Conservation (phyloP, 2,888 invertebrate genomes). For the Helicoverpa assulta region DNA sequence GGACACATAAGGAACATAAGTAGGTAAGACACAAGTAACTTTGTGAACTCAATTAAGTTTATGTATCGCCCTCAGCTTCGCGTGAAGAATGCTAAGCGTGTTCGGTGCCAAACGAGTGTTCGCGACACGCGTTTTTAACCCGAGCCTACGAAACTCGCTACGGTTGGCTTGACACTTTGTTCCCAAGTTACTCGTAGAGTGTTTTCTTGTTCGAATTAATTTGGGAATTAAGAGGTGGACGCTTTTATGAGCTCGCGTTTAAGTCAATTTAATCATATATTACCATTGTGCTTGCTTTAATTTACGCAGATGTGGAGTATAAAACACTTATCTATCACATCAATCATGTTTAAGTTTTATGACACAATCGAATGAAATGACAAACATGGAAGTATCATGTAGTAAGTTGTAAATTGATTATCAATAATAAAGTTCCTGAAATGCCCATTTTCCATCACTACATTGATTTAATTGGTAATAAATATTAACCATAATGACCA, state of each 20-base stretch:
- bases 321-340: neutral
- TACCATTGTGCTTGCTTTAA: neutral
- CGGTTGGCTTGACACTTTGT: slow-evolving; percentile 34
- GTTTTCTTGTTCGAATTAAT: slow-evolving; percentile 25
- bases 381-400: no score
- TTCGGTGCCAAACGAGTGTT: slow-evolving; percentile 24
- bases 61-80: slow-evolving; percentile 48
- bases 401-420: no score
- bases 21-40: slow-evolving; percentile 46
- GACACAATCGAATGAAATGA: no score
- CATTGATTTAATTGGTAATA: no score
- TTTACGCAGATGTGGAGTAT: neutral
- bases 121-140: slow-evolving; percentile 36
- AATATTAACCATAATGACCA: no score
- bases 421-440: no score
- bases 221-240: slow-evolving; percentile 7
- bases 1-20: slow-evolving; percentile 2
- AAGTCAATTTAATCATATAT: neutral
- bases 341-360: neutral
- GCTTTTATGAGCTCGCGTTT: slow-evolving; percentile 5
- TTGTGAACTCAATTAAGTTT: slow-evolving; percentile 63
- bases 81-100: slow-evolving; percentile 54
- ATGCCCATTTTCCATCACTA: no score
- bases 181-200: slow-evolving; percentile 29
- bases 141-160: slow-evolving; percentile 15